Base-by-base conservation (phyloP, 2,113 vertebrate species). In the Petromus typicus region DNA sequence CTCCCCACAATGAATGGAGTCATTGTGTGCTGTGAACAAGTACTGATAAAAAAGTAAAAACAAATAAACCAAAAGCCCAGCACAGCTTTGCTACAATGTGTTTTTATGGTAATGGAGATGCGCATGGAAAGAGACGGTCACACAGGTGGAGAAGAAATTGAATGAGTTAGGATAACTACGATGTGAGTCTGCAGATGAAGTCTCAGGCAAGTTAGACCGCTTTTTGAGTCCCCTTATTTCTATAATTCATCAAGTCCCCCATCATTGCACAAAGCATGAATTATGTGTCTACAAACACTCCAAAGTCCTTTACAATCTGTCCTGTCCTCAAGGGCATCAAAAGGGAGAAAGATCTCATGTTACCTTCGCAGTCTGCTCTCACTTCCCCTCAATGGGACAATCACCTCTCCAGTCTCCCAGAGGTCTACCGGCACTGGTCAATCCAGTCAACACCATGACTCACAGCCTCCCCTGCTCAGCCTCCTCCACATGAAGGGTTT, bases 51-150 rank as follows among this genome's bases (percentile, higher is more conserved):
- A 69, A 45, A 7, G 25, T 7, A 45, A 30, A 75, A 75, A 57
- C 4, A 16, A 45, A 71, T n/a, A 34, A 40, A 43, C 18, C n/a
- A n/a, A 51, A 66, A 71, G 5, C 37, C 71, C 25, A 18, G 27
- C 40, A 10, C 23, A 45, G 43, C 80, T 64, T 40, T 2, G 32
- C 22, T 13, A 0, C 0, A 12, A 25, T 0, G 25, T 51, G 11
- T 1, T 7, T 25, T 27, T 3, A 2, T 16, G 59, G 0, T 3
- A 1, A 10, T 1, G 4, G 37, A 9, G 37, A 9, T 0, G 0
- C 25, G 30, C 32, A 2, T 0, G 73, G 67, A 40, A 8, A 11
- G 2, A 18, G 22, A 3, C 4, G 1, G 1, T 67, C 22, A 20
- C 56, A 67, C 67, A 40, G 43, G 20, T 0, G 3, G 16, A 34